A percentile compares a stretch with the other conserved stretches of the same genome.
phyloP scores from a whole-genome alignment of 2,113 vertebrate genomes.

The Pygoscelis adeliae region DNA sequence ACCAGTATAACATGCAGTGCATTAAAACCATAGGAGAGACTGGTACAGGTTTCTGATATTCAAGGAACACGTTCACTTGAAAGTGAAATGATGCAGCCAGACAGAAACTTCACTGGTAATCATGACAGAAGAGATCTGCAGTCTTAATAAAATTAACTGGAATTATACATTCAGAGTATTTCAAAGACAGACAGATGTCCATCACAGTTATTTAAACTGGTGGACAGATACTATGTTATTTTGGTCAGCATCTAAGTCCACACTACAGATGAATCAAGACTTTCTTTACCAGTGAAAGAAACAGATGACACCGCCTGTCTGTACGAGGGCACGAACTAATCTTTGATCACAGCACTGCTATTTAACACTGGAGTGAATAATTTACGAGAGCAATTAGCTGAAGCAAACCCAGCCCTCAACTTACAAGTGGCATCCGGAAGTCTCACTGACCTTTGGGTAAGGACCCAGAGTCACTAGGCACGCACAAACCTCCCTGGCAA shows the following conservation, averaged over 20 bases:
- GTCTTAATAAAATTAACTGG: neutral
- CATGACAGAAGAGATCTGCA: neutral
- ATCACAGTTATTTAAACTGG: neutral
- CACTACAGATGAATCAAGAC: constrained; percentile 6
- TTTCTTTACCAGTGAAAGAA: neutral
- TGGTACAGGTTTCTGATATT: neutral
- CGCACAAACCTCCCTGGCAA: neutral
- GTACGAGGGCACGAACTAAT: neutral
- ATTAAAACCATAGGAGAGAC: neutral
- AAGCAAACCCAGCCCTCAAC: neutral
- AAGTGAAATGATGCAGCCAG: neutral
- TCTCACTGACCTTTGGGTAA: neutral
- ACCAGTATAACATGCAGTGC: neutral
- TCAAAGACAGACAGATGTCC: neutral
- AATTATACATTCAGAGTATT: neutral
- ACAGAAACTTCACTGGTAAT: neutral
- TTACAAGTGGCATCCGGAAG: neutral
- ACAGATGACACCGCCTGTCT: neutral
- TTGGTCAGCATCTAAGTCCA: neutral
- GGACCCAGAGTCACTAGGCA: neutral
- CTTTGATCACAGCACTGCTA: constrained; percentile 31
- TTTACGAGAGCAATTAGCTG: constrained; percentile 47
- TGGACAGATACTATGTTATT: neutral
- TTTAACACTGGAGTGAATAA: constrained; percentile 45
- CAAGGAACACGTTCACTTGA: neutral